Evolutionary conservation across 2,113 vertebrate genomes (phyloP), one percentile per base, ranked within the genome.

Genomic region (Centropristis striata): DNA sequence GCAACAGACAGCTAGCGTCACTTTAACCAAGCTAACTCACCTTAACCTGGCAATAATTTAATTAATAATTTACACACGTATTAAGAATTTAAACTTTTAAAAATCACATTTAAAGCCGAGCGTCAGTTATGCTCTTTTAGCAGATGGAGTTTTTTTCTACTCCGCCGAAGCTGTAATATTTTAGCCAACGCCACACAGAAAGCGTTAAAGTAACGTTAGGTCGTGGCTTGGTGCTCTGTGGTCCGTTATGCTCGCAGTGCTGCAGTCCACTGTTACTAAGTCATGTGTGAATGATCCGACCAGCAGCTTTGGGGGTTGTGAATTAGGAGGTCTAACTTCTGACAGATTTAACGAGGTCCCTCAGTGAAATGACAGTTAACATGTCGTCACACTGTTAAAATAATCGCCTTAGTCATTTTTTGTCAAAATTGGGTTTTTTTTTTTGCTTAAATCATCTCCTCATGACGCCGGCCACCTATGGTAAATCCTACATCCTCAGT

Each of bases 251-350:
- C 15, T 57, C 3, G 20, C 41, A 20, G 36, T n/a, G 39, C 66
- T 21, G 15, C 16, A 37, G 57, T 37, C 18, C 16, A 51, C 55
- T 76, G 28, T 58, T 36, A 55, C 57, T 71, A 32, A 73, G 18
- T 80, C 85, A 86, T 80, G 83, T 70, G 78, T 89, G 68, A 87
- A 64, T 67, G 27, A 87, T 81, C 46, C 27, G 55, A 72, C 14
- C 39, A 13, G 25, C 50, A 42, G 71, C 49, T 71, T 51, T 67
- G 44, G 44, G 51, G 66, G 42, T 57, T 65, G 75, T 46, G 86
- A 81, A 90, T 89, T 37, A 81, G 58, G 36, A 63, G 47, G 51
- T 53, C 12, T 28, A 49, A 23, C 23, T 71, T 65, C 20, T 75
- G 42, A 74, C 25, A 58, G 4, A 37, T 77, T 71, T 37, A 51